These are phyloP conservation scores for Pardalotus punctatus DNA, from an alignment of 2,113 vertebrate species.

Conservation along the genomic window DNA sequence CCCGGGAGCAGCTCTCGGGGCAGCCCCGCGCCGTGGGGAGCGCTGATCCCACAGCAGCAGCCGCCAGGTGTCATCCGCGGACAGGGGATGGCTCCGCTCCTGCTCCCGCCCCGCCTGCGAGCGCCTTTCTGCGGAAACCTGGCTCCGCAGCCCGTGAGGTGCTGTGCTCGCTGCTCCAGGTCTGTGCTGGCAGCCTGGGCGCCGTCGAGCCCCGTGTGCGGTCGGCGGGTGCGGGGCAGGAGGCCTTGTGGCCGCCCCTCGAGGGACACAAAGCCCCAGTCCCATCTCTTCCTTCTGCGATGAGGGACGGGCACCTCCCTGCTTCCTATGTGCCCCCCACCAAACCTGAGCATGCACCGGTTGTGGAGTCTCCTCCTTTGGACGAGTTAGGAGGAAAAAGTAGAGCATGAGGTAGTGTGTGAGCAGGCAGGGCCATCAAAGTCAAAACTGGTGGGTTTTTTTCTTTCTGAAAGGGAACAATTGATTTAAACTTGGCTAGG, in stretches of 20 bases:
- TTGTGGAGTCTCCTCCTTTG: neutral
- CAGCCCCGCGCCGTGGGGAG: neutral
- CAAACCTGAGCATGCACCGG: fast-evolving
- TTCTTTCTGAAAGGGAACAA: neutral
- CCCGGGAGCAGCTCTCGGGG: neutral
- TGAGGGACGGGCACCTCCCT: fast-evolving
- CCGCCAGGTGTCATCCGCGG: conserved; percentile 53
- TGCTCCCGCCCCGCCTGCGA: neutral
- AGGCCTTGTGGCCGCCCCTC: neutral
- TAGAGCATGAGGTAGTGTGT: neutral
- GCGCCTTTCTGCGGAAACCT: neutral
- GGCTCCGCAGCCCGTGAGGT: fast-evolving
- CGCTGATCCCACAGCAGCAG: neutral
- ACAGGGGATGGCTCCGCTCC: neutral
- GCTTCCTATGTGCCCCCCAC: neutral
- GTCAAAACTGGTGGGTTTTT: neutral
- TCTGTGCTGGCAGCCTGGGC: neutral
- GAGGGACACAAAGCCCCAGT: neutral
- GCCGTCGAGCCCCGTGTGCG: neutral
- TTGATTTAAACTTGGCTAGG: neutral
- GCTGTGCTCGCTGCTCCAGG: neutral
- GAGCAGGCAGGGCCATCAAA: neutral
- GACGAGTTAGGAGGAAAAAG: neutral
- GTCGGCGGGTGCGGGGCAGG: neutral
- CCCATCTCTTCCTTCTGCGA: neutral